phyloP scores from a whole-genome alignment of 2,113 vertebrate genomes.

The Poeciliopsis occidentalis region DNA sequence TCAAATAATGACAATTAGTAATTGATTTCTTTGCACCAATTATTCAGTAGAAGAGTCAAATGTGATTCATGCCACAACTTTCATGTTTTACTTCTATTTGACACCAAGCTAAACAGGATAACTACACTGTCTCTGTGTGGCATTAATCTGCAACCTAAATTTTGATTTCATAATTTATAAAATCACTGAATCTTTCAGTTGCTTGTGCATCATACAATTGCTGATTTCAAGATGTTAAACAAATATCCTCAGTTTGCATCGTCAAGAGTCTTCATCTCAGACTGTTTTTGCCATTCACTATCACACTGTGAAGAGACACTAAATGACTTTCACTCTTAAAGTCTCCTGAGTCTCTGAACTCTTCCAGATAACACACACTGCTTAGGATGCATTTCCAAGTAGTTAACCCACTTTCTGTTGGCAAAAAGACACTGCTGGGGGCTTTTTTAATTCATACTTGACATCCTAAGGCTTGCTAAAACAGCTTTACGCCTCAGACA shows the following conservation, averaged over 20 bases:
- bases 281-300: constrained; percentile 21
- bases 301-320: constrained; percentile 44
- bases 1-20: constrained; percentile 59
- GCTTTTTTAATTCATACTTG: constrained; percentile 20
- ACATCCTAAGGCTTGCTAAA: constrained; percentile 17
- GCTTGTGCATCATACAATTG: constrained; percentile 3
- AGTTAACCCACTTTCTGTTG: constrained; percentile 61
- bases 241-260: constrained; percentile 5
- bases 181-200: not conserved
- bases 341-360: constrained; percentile 46
- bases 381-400: constrained; percentile 54
- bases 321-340: constrained; percentile 51
- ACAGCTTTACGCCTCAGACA: constrained; percentile 42
- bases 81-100: constrained; percentile 19
- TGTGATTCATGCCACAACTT: constrained; percentile 25
- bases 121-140: constrained; percentile 14
- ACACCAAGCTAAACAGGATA: constrained; percentile 3
- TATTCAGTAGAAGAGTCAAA: constrained; percentile 20
- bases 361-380: constrained; percentile 44
- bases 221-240: constrained; percentile 12
- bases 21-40: constrained; percentile 45
- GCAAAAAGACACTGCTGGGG: constrained; percentile 50
- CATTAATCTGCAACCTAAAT: not conserved
- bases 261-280: not conserved
- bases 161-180: constrained; percentile 13